These are phyloP conservation scores for Heliocidaris tuberculata DNA, from an alignment of 35 echinoderm and acorn worm species.

Conservation along the genomic window DNA sequence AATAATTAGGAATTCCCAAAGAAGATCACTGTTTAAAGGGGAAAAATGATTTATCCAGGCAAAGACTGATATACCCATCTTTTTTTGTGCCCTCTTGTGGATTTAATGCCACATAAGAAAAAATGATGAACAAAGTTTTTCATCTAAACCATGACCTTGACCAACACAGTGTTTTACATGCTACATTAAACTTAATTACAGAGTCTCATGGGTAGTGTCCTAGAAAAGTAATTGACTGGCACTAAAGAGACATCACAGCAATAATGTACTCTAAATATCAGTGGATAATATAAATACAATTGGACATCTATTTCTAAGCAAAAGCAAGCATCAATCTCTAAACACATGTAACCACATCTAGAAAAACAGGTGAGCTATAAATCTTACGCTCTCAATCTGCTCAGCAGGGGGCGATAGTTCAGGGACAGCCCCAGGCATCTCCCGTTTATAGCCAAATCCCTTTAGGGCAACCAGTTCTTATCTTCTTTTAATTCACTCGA, in stretches of 20 bases:
- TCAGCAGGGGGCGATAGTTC: background rate
- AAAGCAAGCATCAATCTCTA: background rate
- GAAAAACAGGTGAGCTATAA: background rate
- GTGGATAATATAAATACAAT: background rate
- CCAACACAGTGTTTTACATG: too few relatives aligned
- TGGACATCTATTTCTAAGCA: background rate
- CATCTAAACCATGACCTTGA: too few relatives aligned
- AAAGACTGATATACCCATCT: too few relatives aligned
- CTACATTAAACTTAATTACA: background rate
- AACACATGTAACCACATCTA: background rate
- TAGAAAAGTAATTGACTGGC: background rate
- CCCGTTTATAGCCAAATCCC: background rate
- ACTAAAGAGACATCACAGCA: background rate
- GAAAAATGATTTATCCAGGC: too few relatives aligned
- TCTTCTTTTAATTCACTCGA: background rate
- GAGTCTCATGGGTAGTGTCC: background rate
- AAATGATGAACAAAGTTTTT: too few relatives aligned
- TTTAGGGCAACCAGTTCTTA: background rate
- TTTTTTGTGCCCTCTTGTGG: too few relatives aligned
- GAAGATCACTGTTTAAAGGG: too few relatives aligned
- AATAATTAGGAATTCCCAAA: too few relatives aligned
- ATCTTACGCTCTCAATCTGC: background rate
- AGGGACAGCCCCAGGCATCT: background rate
- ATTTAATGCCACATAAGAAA: too few relatives aligned
- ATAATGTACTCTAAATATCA: background rate